These are phyloP conservation scores for Pundamilia nyererei DNA, from an alignment of 2,113 vertebrate species.

Conservation along the genomic window DNA sequence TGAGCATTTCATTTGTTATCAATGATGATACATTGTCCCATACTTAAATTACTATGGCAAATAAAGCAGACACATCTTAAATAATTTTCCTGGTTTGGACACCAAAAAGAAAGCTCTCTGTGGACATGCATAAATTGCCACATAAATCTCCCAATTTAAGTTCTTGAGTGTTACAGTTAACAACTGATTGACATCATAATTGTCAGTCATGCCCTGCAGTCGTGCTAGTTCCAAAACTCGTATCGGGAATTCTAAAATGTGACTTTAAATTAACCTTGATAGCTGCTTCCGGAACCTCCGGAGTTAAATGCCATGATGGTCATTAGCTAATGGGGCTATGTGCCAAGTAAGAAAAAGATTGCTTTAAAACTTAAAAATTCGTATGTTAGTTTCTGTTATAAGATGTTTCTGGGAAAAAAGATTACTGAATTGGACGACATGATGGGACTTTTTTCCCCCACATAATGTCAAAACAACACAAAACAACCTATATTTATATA, in stretches of 20 bases:
- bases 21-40: neutral
- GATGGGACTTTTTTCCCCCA: accelerated
- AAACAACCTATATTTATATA: neutral
- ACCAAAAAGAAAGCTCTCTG: neutral
- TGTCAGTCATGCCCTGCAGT: neutral
- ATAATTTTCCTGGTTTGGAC: neutral
- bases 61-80: neutral
- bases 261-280: neutral
- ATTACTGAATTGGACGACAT: neutral
- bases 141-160: neutral
- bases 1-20: neutral
- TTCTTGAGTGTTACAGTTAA: neutral
- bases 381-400: neutral
- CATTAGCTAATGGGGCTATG: neutral
- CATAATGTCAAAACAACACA: neutral
- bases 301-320: neutral
- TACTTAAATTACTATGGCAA: neutral
- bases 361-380: neutral
- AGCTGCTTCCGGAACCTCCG: neutral
- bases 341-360: neutral
- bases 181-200: neutral
- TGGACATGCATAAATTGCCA: neutral
- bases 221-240: neutral
- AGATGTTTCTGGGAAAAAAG: neutral
- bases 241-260: neutral